Conservation (phyloP, 2,113 vertebrate genomes). For the Myotis yumanensis region DNA sequence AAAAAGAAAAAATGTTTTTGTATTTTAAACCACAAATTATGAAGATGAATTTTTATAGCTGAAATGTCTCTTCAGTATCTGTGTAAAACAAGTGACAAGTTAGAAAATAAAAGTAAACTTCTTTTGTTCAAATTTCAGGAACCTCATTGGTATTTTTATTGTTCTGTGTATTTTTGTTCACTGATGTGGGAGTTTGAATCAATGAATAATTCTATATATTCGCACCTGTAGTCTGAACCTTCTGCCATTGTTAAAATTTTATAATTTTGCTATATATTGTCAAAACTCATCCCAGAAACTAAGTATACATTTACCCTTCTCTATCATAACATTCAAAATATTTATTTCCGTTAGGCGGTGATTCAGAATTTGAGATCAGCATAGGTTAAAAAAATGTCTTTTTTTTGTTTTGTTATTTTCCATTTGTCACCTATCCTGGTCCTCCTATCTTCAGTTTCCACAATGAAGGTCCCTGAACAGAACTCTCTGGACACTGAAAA, state of each 20-base stretch:
- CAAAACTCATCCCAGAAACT: conserved; percentile 15
- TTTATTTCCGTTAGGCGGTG: conserved; percentile 14
- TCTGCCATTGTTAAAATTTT: conserved; percentile 22
- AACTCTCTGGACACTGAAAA: conserved; percentile 13
- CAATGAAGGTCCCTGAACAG: background rate
- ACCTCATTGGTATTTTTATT: conserved; percentile 46
- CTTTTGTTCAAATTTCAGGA: conserved; percentile 14
- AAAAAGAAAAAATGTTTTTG: background rate
- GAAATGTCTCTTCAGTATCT: background rate
- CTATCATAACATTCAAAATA: conserved; percentile 1
- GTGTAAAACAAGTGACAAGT: conserved; percentile 38
- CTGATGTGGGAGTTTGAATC: background rate
- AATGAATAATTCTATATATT: conserved; percentile 41
- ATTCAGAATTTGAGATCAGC: conserved; percentile 41
- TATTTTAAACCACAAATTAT: background rate
- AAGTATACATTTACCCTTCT: background rate
- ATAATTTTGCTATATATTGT: background rate
- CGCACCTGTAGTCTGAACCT: conserved; percentile 50
- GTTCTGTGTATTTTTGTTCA: conserved; percentile 14
- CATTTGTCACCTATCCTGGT: background rate
- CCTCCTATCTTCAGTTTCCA: background rate
- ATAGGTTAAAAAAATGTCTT: background rate
- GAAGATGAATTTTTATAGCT: conserved; percentile 36
- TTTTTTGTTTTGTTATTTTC: background rate
- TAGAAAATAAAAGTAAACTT: conserved; percentile 55